A percentile compares a stretch with the other conserved stretches of the same genome.
Evolutionary conservation across 2,113 vertebrate species (phyloP).

Genomic region (Myrmecobius fasciatus): DNA sequence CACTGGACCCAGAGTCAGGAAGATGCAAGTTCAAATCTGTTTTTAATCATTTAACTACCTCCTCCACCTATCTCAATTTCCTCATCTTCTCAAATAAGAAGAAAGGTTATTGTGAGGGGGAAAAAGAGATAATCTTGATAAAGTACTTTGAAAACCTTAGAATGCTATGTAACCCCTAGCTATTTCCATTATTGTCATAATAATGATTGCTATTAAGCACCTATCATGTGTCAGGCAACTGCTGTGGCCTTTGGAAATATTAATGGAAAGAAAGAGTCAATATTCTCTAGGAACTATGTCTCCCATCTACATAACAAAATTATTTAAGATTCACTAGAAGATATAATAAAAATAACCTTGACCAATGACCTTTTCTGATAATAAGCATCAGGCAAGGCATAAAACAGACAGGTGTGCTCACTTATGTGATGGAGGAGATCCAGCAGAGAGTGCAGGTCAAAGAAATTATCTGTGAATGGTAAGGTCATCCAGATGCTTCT

Average conservation of each 20-base stretch:
- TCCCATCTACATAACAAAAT: background rate
- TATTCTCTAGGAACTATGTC: background rate
- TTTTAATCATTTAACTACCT: background rate
- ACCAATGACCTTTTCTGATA: background rate
- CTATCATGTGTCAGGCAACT: background rate
- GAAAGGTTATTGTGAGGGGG: background rate
- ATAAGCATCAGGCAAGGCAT: background rate
- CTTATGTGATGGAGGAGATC: background rate
- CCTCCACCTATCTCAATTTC: background rate
- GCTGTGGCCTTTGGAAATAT: background rate
- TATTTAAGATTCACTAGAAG: background rate
- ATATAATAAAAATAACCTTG: background rate
- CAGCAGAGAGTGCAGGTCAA: background rate
- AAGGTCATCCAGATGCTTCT: background rate
- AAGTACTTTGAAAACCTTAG: background rate
- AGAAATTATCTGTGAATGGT: no score
- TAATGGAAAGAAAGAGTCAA: background rate
- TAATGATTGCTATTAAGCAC: background rate
- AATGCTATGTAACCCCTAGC: background rate
- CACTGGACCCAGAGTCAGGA: background rate
- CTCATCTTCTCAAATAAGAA: background rate
- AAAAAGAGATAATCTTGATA: background rate
- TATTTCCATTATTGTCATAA: background rate
- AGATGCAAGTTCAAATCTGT: background rate
- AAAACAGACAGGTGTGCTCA: background rate